Percentiles rank a stretch among this genome's conserved stretches.
Evolutionary conservation across 2,113 vertebrate genomes (phyloP).

Genomic region (Eira barbara): DNA sequence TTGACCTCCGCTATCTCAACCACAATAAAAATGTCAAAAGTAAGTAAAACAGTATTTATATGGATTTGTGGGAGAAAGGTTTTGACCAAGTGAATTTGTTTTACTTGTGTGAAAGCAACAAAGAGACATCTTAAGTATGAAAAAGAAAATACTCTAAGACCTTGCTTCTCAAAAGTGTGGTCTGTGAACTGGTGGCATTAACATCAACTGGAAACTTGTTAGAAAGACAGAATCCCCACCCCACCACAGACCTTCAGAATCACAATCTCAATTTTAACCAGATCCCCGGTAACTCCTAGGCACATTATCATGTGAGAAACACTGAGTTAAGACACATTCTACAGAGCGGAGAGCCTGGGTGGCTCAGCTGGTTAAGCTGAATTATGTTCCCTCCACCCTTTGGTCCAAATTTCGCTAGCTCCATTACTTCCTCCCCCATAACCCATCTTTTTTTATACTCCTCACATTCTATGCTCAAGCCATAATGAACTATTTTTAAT

Average conservation of each 20-base stretch:
- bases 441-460: neutral
- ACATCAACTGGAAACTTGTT: neutral
- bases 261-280: neutral
- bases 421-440: neutral
- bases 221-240: neutral
- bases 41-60: neutral
- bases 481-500: neutral
- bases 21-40: neutral
- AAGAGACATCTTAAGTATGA: neutral
- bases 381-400: neutral
- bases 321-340: neutral
- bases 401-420: neutral
- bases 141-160: neutral
- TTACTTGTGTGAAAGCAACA: neutral
- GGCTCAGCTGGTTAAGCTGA: no score
- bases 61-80: neutral
- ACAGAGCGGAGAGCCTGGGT: neutral
- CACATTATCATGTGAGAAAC: neutral
- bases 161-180: neutral
- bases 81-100: neutral
- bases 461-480: neutral
- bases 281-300: neutral
- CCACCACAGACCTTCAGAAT: neutral
- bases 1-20: neutral
- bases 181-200: neutral